Evolutionary conservation across 2,797 vertebrate genomes (phyloP), one percentile per base, ranked within the genome.

Genomic region (Chlorospingus flavigularis): DNA sequence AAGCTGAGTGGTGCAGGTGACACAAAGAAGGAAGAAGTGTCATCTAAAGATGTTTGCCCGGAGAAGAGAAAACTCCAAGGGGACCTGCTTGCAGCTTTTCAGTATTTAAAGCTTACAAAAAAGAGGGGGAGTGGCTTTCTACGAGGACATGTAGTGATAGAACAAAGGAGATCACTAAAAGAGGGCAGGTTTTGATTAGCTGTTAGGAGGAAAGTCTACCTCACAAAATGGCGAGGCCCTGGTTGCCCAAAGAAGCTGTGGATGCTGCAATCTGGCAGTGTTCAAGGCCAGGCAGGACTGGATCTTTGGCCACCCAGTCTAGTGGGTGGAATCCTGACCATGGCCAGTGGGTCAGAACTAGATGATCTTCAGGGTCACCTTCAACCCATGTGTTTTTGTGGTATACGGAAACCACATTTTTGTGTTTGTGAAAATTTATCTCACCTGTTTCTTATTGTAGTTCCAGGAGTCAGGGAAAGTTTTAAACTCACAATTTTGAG

Each of bases 291-390:
- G 4, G 17, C 7, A 54, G 28, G 23, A 62, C 1, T 12, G 11
- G 24, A 7, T 28, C 13, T 42, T 39, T 10, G 61, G 37, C 28
- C 13, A 43, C 13, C 7, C 17, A 50, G 10, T 43, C 37, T 11
- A 23, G 28, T 30, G 11, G 14, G 37, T 43, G 6, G 28, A 48
- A 82, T 33, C n/a, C 20, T 76, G 17, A 24, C n/a, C 57, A 21
- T 4, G 5, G 42, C 11, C 1, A 0, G 11, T 15, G 19, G 4
- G 9, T 30, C 13, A 17, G 8, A 82, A 57, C 12, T 12, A n/a
- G 8, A 50, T 39, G 19, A 50, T 50, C 28, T 43, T 50, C 48
- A 82, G n/a, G 26, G 19, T 25, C 19, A 3, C 42, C 17, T 68
- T 48, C 48, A 55, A 70, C 7, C n/a, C n/a, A 75, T 0, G 0